Conservation (phyloP, 2,113 vertebrate genomes). For the Cochlearius cochlearius region DNA sequence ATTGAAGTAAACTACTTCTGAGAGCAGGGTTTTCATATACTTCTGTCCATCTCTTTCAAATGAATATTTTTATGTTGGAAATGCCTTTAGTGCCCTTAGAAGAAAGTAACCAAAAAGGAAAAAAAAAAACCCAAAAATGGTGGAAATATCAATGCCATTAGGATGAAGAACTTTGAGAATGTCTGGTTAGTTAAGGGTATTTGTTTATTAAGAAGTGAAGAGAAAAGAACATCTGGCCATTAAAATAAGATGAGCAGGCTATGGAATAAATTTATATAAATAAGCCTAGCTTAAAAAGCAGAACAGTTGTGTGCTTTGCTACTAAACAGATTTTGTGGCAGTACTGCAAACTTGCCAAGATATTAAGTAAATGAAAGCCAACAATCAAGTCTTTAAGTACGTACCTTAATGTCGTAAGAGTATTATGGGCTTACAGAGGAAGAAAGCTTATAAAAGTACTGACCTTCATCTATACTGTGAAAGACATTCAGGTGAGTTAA, state of each 20-base stretch:
- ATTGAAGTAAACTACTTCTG: not conserved
- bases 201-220: slow-evolving; percentile 50
- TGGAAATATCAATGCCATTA: not conserved
- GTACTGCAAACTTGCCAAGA: slow-evolving; percentile 40
- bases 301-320: slow-evolving; percentile 53
- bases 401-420: slow-evolving; percentile 53
- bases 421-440: slow-evolving; percentile 27
- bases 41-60: not conserved
- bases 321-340: slow-evolving; percentile 53
- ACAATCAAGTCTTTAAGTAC: slow-evolving; percentile 62
- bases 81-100: not conserved
- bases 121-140: not conserved
- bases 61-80: not conserved
- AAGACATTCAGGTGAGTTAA: not conserved
- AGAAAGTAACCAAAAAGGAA: not conserved
- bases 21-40: not conserved
- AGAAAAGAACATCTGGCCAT: slow-evolving; percentile 65
- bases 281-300: slow-evolving; percentile 45
- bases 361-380: slow-evolving; percentile 63
- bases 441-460: not conserved
- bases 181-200: slow-evolving; percentile 30
- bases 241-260: slow-evolving; percentile 52
- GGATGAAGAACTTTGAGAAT: not conserved
- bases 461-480: not conserved
- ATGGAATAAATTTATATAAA: slow-evolving; percentile 64